These are phyloP conservation scores for Macrobrachium rosenbergii DNA, from an alignment of 1,140 invertebrate species.

Conservation along the genomic window DNA sequence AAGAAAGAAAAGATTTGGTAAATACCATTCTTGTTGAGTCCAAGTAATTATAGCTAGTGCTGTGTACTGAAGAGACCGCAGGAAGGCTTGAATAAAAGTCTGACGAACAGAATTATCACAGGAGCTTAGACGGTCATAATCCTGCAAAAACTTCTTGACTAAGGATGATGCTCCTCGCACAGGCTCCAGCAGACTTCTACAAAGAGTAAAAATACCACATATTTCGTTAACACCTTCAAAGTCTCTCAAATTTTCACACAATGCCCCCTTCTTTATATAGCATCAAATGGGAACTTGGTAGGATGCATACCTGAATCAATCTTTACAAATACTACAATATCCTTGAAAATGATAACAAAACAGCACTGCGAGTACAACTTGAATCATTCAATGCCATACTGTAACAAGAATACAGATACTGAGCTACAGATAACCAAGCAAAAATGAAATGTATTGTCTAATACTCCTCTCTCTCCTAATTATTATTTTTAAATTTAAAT, in stretches of 20 bases:
- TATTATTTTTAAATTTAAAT: no score
- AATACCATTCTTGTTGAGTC: constrained; percentile 57
- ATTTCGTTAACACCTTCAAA: no score
- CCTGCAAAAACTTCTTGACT: constrained; percentile 55
- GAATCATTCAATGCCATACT: no score
- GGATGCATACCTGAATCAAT: no score
- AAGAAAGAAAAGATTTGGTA: not conserved
- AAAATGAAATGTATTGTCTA: no score
- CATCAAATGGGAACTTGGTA: not conserved
- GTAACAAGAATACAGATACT: no score
- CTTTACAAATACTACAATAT: no score
- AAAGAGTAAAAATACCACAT: not conserved
- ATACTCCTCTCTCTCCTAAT: no score
- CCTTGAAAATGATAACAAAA: no score
- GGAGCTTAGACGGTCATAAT: constrained; percentile 49
- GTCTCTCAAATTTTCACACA: not conserved
- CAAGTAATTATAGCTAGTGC: constrained; percentile 57
- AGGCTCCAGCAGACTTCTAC: constrained; percentile 49
- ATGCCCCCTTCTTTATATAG: not conserved
- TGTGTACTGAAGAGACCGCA: constrained; percentile 55
- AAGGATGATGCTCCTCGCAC: constrained; percentile 38
- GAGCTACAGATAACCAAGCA: no score
- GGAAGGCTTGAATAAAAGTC: constrained; percentile 38
- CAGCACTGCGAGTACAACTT: no score
- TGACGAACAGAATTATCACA: constrained; percentile 40